Evolutionary conservation across 2,888 invertebrate genomes (phyloP), one percentile per base, ranked within the genome.

Genomic region (Nineta flava): DNA sequence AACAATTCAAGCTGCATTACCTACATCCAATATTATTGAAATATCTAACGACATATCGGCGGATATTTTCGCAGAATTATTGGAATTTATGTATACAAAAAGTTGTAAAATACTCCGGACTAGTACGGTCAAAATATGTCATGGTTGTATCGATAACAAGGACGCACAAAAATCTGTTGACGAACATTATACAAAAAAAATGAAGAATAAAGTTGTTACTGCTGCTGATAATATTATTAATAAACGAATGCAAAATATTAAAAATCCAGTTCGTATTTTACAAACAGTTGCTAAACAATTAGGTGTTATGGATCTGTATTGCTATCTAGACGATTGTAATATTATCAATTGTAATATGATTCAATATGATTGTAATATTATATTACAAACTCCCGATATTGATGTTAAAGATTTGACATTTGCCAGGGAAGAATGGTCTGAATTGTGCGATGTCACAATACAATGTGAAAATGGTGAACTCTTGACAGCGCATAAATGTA

Each of bases 401-500:
- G 21, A 10, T 26, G 34, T 15, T 19, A 38, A 49, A 26, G 47
- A 50, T n/a, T 45, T 53, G 12, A 50, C 48, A 16, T 55, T 55
- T 49, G 52, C 55, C 41, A 55, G 57, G 46, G 51, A 48, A 10
- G 52, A 54, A 31, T 59, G 58, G 47, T 57, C 62, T 7, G 60
- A 67, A 21, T 58, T 68, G 13, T 61, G 59, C 50, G 69, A 71
- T 55, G 61, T 69, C 7, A 54, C 55, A 5, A 57, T 71, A 10
- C 60, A 59, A 50, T 63, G 65, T 53, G 61, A 61, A 43, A 65
- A 66, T 54, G 61, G 61, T 3, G 57, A 57, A 21, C 55, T 56
- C 42, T 63, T 87, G 17, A 64, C 71, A 1, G 88, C 86, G 0
- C 91, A 92, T 62, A 83, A 81, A 60, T 91, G 88, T 61, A 69